These are phyloP conservation scores for Notarius lentiginosus DNA, from an alignment of 2,113 vertebrate species.

Conservation along the genomic window DNA sequence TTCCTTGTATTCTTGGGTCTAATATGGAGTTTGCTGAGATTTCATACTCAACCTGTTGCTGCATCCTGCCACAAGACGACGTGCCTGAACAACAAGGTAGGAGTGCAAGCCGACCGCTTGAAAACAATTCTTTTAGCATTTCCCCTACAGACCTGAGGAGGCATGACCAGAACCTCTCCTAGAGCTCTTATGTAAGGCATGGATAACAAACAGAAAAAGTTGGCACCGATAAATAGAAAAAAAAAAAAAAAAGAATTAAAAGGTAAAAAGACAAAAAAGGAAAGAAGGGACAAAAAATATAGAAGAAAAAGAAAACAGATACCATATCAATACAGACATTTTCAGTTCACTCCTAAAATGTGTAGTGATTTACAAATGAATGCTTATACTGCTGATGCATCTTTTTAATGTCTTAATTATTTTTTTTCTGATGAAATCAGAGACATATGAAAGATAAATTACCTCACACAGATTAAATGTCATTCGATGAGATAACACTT, in stretches of 20 bases:
- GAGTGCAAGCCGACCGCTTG: slow-evolving; percentile 54
- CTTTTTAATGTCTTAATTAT: slow-evolving; percentile 60
- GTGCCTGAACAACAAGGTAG: slow-evolving; percentile 42
- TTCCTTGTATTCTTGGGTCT: slow-evolving; percentile 21
- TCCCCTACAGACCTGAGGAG: slow-evolving; percentile 54
- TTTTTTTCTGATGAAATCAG: slow-evolving; percentile 12
- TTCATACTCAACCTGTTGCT: slow-evolving; percentile 54
- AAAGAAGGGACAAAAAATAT: slow-evolving; percentile 57
- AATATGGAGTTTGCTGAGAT: slow-evolving; percentile 27
- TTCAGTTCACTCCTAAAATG: slow-evolving; percentile 5
- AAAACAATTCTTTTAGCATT: slow-evolving; percentile 56
- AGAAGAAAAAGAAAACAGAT: slow-evolving; percentile 12
- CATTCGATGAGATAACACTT: slow-evolving; percentile 49
- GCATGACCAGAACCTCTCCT: slow-evolving; percentile 63
- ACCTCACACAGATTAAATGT: slow-evolving; percentile 56
- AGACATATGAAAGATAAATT: slow-evolving; percentile 59
- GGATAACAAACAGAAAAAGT: slow-evolving; percentile 67
- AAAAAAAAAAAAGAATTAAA: slow-evolving; percentile 56
- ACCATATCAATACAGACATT: slow-evolving; percentile 22
- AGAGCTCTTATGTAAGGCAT: slow-evolving; percentile 67
- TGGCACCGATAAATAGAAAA: slow-evolving; percentile 62
- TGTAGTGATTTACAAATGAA: slow-evolving; percentile 58
- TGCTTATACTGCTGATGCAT: slow-evolving; percentile 29
- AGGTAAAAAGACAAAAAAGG: slow-evolving; percentile 70
- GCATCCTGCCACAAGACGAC: slow-evolving; percentile 50